Conservation (phyloP, 2,888 invertebrate genomes). For the Netelia fuscicornis region DNA sequence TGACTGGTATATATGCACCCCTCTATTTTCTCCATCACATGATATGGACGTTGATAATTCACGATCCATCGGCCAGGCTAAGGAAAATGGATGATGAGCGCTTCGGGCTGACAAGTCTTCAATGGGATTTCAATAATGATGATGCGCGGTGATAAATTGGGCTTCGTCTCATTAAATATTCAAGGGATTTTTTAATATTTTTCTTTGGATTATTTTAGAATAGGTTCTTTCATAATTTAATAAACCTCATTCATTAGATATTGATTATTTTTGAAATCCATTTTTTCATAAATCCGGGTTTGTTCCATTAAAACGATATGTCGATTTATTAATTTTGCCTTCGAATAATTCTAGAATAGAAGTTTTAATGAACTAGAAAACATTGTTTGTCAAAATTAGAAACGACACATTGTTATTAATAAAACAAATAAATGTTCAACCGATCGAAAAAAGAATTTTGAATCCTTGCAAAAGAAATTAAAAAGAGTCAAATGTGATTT, state of each 20-base stretch:
- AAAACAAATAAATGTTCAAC: too few relatives aligned
- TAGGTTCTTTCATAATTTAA: too few relatives aligned
- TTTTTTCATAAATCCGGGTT: too few relatives aligned
- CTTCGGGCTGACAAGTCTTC: background rate
- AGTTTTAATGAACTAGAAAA: too few relatives aligned
- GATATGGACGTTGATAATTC: slow-evolving; percentile 1
- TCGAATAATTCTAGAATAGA: background rate
- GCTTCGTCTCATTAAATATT: background rate
- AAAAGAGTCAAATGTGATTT: too few relatives aligned
- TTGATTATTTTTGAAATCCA: too few relatives aligned
- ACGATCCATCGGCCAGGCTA: background rate
- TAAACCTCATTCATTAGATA: too few relatives aligned
- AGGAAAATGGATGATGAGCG: background rate
- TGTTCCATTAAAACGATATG: too few relatives aligned
- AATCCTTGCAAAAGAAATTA: too few relatives aligned
- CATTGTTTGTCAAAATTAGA: too few relatives aligned
- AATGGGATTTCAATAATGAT: background rate
- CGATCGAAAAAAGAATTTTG: too few relatives aligned
- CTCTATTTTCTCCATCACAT: background rate
- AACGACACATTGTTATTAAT: too few relatives aligned
- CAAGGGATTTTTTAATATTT: background rate
- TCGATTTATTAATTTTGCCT: background rate
- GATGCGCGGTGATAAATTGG: background rate
- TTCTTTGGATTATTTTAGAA: background rate
- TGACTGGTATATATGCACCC: background rate